Percentiles rank a stretch among this genome's conserved stretches.
These are phyloP conservation scores for Antheraea yamamai DNA, from an alignment of 2,888 invertebrate species.

Conservation along the genomic window DNA sequence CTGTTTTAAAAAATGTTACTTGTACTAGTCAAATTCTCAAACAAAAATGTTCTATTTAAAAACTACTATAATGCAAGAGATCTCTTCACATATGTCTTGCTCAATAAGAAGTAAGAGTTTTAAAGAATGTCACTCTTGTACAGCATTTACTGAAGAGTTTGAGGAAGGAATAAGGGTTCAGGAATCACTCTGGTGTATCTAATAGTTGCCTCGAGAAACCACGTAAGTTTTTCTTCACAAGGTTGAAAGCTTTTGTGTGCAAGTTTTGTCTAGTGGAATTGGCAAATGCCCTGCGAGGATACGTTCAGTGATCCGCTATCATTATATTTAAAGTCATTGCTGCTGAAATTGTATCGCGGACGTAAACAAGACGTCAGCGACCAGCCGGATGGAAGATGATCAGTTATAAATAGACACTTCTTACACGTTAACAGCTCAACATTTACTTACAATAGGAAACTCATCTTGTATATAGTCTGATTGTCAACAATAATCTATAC, in stretches of 20 bases:
- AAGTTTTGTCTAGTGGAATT: background rate
- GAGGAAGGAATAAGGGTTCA: background rate
- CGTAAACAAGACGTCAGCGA: constrained; percentile 68
- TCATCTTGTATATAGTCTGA: constrained; percentile 70
- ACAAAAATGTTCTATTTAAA: background rate
- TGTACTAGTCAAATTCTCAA: background rate
- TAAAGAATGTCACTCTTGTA: background rate
- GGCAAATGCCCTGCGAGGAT: background rate
- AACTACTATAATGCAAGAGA: background rate
- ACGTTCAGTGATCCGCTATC: background rate
- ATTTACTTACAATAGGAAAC: constrained; percentile 85
- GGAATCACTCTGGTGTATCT: background rate
- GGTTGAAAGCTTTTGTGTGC: background rate
- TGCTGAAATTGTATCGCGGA: constrained; percentile 40
- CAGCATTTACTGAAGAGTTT: background rate
- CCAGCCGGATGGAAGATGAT: constrained; percentile 47
- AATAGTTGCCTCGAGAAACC: background rate
- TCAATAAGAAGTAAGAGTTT: background rate
- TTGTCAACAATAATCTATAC: constrained; percentile 38
- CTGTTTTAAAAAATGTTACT: background rate
- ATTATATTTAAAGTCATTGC: constrained; percentile 33
- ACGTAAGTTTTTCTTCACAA: background rate
- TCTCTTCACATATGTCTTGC: background rate
- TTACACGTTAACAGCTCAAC: constrained; percentile 26
- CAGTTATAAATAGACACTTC: constrained; percentile 64